Evolutionary conservation across 2,113 vertebrate species (phyloP), one percentile per base, ranked within the genome.

Genomic region (Cygnus atratus): DNA sequence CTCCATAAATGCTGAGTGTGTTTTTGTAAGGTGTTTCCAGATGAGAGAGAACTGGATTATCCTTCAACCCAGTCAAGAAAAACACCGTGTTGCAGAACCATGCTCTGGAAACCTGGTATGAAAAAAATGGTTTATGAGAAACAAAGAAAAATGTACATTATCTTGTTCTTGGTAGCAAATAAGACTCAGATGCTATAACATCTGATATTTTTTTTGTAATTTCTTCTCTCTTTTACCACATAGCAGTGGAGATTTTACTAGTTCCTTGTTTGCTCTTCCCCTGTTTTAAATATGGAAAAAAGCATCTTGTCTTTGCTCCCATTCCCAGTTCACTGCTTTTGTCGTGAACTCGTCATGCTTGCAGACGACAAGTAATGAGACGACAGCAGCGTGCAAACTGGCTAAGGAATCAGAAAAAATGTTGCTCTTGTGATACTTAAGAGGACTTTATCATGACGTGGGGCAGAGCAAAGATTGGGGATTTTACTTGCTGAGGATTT

Each of bases 21-120:
- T 62, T 92, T 58, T 37, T 76, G 29, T 52, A 68, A 96, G 74
- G 78, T 91, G 78, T 90, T 94, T 92, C 91, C 93, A 95, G 89
- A 91, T 79, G 87, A 87, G 37, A 65, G 58, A 2, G 59, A 82
- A 89, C 48, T 11, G 71, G 63, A 16, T 94, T 91, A 83, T 81
- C 71, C 87, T 79, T 89, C 84, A 71, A 0, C 7, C 41, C 5
- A 1, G 25, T 66, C 46, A 73, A 58, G 66, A 76, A 68, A 82
- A 82, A 79, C 6, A 87, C 22, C 39, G 3, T 13, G 3, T 44
- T 76, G 35, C 26, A 20, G 52, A 65, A 8, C 11, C 37, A 66
- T 58, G 22, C 13, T 21, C 70, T 86, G 83, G 37, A 72, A 90
- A 86, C 67, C 16, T 39, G 57, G 16, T 88, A 74, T 44, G 70